A percentile compares a stretch with the other conserved stretches of the same genome.
These are phyloP conservation scores for Atrichornis clamosus DNA, from an alignment of 2,113 vertebrate genomes.

Conservation along the genomic window DNA sequence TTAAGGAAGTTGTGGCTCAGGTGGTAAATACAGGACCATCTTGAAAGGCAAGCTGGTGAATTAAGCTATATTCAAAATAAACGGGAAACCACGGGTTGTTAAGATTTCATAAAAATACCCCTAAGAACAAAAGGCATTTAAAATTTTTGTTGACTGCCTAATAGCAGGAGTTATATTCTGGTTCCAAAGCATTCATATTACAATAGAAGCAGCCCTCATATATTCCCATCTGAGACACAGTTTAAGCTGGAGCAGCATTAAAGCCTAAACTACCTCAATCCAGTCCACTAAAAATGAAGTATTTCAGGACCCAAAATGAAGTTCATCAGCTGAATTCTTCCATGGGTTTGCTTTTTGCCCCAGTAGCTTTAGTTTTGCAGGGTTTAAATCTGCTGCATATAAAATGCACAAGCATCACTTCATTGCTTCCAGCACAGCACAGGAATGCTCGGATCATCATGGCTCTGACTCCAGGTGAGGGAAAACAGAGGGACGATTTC, in stretches of 20 bases:
- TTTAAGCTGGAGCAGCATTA: not conserved
- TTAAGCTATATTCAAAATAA: slow-evolving; percentile 41
- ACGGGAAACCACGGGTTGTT: slow-evolving; percentile 33
- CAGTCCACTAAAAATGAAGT: not conserved
- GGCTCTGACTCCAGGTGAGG: not conserved
- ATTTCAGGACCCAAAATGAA: not conserved
- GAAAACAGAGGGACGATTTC: not conserved
- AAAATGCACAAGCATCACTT: not conserved
- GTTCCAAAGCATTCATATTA: not conserved
- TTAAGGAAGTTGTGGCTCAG: slow-evolving; percentile 58
- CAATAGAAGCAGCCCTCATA: not conserved
- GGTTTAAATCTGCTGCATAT: not conserved
- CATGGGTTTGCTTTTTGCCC: not conserved
- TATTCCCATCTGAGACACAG: not conserved
- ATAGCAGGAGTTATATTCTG: not conserved
- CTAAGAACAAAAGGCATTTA: slow-evolving; percentile 37
- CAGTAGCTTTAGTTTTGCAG: not conserved
- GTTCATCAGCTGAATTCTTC: not conserved
- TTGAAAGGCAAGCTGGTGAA: slow-evolving; percentile 44
- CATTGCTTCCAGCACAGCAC: not conserved
- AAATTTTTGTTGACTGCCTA: slow-evolving; percentile 1
- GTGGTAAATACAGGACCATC: slow-evolving; percentile 48
- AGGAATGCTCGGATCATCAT: not conserved
- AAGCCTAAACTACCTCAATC: not conserved
- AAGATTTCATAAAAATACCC: slow-evolving; percentile 12